Percentiles rank a stretch among this genome's conserved stretches.
These are phyloP conservation scores for Siniperca undulata DNA, from an alignment of 2,797 vertebrate genomes.

Conservation along the genomic window DNA sequence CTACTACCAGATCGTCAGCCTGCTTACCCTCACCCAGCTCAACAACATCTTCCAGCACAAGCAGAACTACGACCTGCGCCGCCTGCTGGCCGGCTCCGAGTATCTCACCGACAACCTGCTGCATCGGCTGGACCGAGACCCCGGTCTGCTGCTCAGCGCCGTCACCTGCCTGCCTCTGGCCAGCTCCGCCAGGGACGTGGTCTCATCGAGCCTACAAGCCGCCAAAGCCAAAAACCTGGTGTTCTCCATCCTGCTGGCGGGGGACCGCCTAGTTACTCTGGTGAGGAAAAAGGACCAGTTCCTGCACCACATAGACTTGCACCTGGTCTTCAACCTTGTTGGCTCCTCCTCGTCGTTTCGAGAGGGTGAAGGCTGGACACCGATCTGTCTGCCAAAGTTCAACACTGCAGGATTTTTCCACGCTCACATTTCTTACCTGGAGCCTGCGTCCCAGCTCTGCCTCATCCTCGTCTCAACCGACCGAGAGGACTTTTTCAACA, in stretches of 20 bases:
- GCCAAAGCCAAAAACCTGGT: conserved; percentile 94
- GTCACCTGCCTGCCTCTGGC: conserved; percentile 93
- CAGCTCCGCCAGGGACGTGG: conserved; percentile 86
- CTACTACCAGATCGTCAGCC: conserved; percentile 98
- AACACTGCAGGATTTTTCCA: conserved; percentile 97
- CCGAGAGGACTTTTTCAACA: conserved; percentile 96
- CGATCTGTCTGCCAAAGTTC: conserved; percentile 97
- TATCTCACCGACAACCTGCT: conserved; percentile 95
- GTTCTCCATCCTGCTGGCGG: conserved; percentile 94
- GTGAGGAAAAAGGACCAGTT: conserved; percentile 97
- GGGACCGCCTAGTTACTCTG: conserved; percentile 92
- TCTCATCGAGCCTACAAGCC: conserved; percentile 92
- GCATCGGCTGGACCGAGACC: conserved; percentile 92
- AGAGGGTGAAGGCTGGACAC: conserved; percentile 97
- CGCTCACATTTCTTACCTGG: conserved; percentile 96
- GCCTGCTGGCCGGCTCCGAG: conserved; percentile 94
- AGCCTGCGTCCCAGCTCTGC: conserved; percentile 92
- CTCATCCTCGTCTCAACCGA: conserved; percentile 96
- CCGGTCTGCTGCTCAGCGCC: conserved; percentile 93
- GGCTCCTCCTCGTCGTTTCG: conserved; percentile 95
- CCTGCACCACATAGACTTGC: conserved; percentile 96
- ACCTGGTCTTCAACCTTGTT: conserved; percentile 96
- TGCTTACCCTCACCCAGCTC: conserved; percentile 96
- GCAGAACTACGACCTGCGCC: conserved; percentile 97
- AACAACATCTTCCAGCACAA: conserved; percentile 97